Percentiles rank a stretch among this genome's conserved stretches.
phyloP scores from a whole-genome alignment of 2,113 vertebrate genomes.

The Podiceps cristatus region DNA sequence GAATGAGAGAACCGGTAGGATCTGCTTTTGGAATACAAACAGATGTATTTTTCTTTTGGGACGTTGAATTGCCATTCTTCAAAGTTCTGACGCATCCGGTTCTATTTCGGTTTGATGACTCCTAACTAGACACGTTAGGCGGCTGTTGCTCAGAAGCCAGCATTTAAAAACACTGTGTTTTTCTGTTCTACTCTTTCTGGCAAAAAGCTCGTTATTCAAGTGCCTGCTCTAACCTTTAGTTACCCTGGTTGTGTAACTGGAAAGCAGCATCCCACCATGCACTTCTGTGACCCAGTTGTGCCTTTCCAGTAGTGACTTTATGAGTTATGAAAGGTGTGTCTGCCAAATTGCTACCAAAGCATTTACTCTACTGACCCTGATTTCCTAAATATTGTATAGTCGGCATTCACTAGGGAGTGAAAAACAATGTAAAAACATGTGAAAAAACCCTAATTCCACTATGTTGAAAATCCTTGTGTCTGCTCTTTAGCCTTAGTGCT shows the following conservation, averaged over 20 bases:
- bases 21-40: conserved; percentile 48
- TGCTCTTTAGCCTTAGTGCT: not conserved
- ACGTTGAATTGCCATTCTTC: conserved; percentile 46
- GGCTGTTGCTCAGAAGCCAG: conserved; percentile 49
- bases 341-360: conserved; percentile 73
- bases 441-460: not conserved
- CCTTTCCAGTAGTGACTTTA: conserved; percentile 69
- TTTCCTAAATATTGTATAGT: conserved; percentile 50
- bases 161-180: conserved; percentile 56
- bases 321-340: conserved; percentile 74
- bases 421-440: not conserved
- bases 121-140: conserved; percentile 16
- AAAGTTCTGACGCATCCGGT: conserved; percentile 33
- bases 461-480: not conserved
- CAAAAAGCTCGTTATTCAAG: conserved; percentile 63
- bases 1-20: conserved; percentile 10
- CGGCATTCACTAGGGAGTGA: not conserved
- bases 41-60: conserved; percentile 39
- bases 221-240: conserved; percentile 64
- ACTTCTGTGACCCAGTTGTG: conserved; percentile 75
- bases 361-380: conserved; percentile 75
- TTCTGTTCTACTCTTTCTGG: conserved; percentile 59
- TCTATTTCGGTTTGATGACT: conserved; percentile 30
- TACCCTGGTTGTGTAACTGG: conserved; percentile 72
- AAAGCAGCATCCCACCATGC: conserved; percentile 72